Percentiles rank a stretch among this genome's conserved stretches.
Evolutionary conservation across 1,140 invertebrate genomes (phyloP).

Genomic region (Platorchestia sp.): DNA sequence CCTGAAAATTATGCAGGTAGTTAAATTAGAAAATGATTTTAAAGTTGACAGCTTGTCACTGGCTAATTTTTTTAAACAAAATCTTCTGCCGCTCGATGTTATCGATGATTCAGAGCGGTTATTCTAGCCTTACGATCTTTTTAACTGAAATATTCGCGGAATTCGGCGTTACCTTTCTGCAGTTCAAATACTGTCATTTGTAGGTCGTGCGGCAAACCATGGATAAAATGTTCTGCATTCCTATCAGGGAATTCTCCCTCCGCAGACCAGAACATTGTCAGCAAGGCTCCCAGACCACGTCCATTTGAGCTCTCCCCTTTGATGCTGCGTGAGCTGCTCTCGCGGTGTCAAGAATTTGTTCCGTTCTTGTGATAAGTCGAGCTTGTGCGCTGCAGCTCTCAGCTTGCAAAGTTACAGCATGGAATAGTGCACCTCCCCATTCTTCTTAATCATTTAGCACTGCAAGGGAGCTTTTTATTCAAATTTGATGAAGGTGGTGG

Average conservation of each 20-base stretch:
- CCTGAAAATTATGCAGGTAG: neutral
- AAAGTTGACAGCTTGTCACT: neutral
- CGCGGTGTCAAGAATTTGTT: neutral
- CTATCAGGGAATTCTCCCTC: neutral
- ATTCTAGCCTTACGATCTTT: neutral
- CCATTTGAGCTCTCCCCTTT: slow-evolving; percentile 1
- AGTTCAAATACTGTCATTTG: neutral
- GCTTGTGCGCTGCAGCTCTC: neutral
- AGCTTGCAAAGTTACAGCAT: neutral
- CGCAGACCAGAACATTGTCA: neutral
- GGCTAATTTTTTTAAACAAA: neutral
- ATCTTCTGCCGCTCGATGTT: too few species aligned
- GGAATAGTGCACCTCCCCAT: neutral
- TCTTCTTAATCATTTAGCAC: neutral
- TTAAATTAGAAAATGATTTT: neutral
- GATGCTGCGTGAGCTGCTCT: neutral
- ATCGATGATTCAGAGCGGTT: neutral
- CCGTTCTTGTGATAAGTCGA: neutral
- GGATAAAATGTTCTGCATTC: neutral
- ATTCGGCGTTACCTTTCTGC: neutral
- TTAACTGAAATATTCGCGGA: neutral
- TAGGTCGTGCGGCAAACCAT: neutral
- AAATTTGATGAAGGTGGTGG: neutral
- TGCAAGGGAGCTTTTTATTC: neutral
- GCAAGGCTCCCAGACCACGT: neutral